Conservation (phyloP, 2,888 invertebrate genomes). For the Drosophila limbata region DNA sequence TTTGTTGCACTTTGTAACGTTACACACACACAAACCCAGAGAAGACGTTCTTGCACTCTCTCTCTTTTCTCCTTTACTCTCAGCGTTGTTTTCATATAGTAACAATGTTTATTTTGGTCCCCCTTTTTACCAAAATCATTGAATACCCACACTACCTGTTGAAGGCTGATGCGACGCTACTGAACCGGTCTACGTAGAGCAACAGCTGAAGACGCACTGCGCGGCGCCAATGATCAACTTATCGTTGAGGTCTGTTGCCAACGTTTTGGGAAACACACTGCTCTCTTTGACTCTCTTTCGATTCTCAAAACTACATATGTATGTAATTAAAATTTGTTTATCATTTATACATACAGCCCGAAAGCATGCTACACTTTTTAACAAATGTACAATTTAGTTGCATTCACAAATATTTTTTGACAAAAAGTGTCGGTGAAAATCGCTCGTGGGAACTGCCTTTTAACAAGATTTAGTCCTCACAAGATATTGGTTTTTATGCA, state of each 20-base stretch:
- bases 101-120: slow-evolving; percentile 18
- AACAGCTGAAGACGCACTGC: slow-evolving; percentile 44
- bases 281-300: neutral
- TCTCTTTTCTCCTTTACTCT: slow-evolving; percentile 5
- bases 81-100: slow-evolving; percentile 2
- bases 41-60: neutral
- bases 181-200: slow-evolving; percentile 13
- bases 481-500: no score
- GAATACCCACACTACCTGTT: slow-evolving; percentile 48
- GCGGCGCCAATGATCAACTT: slow-evolving; percentile 24
- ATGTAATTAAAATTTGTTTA: neutral
- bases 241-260: slow-evolving; percentile 36
- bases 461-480: no score
- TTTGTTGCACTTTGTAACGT: slow-evolving; percentile 53
- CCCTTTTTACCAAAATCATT: slow-evolving; percentile 29
- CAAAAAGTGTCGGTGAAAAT: no score
- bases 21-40: slow-evolving; percentile 19
- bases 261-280: slow-evolving; percentile 21
- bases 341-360: neutral
- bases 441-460: no score
- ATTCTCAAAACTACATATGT: slow-evolving; percentile 22
- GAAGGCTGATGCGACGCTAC: slow-evolving; percentile 2
- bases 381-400: neutral
- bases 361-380: slow-evolving; percentile 1
- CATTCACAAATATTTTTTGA: no score